Conservation (phyloP, 2,113 vertebrate genomes). For the Mungos mungo region DNA sequence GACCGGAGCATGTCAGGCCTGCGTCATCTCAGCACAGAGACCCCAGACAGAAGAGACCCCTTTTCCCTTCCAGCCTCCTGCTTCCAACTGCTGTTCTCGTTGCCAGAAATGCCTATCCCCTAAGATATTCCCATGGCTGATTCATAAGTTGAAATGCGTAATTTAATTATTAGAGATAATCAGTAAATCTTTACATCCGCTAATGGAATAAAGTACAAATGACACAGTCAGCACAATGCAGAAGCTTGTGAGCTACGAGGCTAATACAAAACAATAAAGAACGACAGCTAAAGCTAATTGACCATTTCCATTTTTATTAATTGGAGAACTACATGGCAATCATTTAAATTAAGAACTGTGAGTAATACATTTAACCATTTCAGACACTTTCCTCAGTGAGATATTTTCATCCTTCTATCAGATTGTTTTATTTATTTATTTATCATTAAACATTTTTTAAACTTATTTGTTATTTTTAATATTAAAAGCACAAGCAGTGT, state of each 20-base stretch:
- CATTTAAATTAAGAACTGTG: constrained; percentile 27
- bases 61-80: background rate
- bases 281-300: constrained; percentile 42
- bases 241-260: background rate
- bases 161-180: constrained; percentile 72
- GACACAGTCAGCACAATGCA: constrained; percentile 50
- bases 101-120: background rate
- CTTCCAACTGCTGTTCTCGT: background rate
- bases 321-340: constrained; percentile 8
- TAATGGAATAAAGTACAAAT: constrained; percentile 53
- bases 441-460: background rate
- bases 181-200: constrained; percentile 50
- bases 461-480: background rate
- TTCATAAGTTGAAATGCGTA: constrained; percentile 51
- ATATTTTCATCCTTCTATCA: background rate
- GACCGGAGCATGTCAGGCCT: background rate
- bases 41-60: background rate
- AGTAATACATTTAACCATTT: background rate
- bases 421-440: background rate
- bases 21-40: background rate
- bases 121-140: background rate
- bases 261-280: constrained; percentile 39
- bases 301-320: constrained; percentile 67
- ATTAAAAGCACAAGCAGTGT: background rate
- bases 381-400: background rate